Percentiles rank a stretch among this genome's conserved stretches.
Evolutionary conservation across 2,888 invertebrate species (phyloP).

Genomic region (Parapristionchus giblindavisi): DNA sequence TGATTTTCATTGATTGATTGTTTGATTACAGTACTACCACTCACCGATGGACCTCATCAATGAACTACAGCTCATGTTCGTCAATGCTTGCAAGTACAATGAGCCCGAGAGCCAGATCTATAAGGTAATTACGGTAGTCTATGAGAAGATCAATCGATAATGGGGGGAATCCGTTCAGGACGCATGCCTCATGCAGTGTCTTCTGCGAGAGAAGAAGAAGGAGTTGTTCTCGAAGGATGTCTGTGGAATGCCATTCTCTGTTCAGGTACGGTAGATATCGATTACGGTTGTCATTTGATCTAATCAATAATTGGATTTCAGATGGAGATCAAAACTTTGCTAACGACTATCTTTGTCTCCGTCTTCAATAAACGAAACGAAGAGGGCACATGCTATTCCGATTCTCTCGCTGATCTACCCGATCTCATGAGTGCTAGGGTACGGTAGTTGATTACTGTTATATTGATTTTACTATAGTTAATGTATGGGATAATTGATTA

Average conservation of each 20-base stretch:
- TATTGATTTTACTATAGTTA: too few species aligned
- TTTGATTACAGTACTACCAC: conserved; percentile 42
- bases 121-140: conserved; percentile 57
- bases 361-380: conserved; percentile 87
- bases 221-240: conserved; percentile 74
- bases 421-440: conserved; percentile 78
- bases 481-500: too few species aligned
- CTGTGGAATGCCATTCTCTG: conserved; percentile 31
- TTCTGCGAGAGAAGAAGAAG: conserved; percentile 88
- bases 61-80: conserved; percentile 83
- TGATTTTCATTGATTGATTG: not conserved
- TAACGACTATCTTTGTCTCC: conserved; percentile 88
- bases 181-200: conserved; percentile 87
- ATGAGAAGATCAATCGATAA: not conserved
- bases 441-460: too few species aligned
- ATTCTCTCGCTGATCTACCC: conserved; percentile 87
- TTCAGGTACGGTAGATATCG: conserved; percentile 15
- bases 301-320: conserved; percentile 72
- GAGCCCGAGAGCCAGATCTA: conserved; percentile 95
- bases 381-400: conserved; percentile 93
- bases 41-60: conserved; percentile 53
- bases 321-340: conserved; percentile 87
- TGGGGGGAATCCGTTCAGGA: conserved; percentile 75
- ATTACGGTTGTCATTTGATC: not conserved
- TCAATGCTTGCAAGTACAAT: conserved; percentile 95